Evolutionary conservation across 1,140 invertebrate species (phyloP).

Genomic region (Heliconius hewitsoni): DNA sequence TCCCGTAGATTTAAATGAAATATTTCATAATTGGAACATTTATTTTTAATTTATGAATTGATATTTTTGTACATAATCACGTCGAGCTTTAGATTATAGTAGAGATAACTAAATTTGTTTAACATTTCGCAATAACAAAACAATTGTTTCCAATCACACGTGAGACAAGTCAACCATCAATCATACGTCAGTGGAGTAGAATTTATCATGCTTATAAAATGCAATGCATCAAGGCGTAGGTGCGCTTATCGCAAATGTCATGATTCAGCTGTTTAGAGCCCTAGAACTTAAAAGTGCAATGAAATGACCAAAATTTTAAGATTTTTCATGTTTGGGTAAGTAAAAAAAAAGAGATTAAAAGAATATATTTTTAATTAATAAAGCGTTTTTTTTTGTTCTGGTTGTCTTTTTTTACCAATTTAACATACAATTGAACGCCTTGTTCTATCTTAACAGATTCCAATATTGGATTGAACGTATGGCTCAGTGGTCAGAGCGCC

Average conservation of each 20-base stretch:
- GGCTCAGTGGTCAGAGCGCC: no score
- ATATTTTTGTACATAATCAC: background rate
- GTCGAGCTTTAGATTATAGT: background rate
- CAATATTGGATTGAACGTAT: no score
- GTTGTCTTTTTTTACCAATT: no score
- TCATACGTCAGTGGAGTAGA: conserved; percentile 37
- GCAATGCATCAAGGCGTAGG: conserved; percentile 45
- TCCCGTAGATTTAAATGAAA: no score
- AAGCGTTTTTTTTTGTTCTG: no score
- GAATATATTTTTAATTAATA: no score
- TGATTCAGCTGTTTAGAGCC: conserved; percentile 61
- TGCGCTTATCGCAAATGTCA: conserved; percentile 45
- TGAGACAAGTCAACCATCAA: conserved; percentile 37
- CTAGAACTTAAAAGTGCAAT: background rate
- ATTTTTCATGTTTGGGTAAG: background rate
- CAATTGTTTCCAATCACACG: conserved; percentile 29
- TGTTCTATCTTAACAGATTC: no score
- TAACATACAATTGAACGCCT: no score
- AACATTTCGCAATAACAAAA: conserved; percentile 25
- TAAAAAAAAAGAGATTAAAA: background rate
- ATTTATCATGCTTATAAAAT: conserved; percentile 44
- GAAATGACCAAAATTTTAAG: background rate
- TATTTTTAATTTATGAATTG: background rate
- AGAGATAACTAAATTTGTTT: conserved; percentile 5
- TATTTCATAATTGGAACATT: background rate